Conservation (phyloP, 2,113 vertebrate genomes). For the Dipodomys merriami region DNA sequence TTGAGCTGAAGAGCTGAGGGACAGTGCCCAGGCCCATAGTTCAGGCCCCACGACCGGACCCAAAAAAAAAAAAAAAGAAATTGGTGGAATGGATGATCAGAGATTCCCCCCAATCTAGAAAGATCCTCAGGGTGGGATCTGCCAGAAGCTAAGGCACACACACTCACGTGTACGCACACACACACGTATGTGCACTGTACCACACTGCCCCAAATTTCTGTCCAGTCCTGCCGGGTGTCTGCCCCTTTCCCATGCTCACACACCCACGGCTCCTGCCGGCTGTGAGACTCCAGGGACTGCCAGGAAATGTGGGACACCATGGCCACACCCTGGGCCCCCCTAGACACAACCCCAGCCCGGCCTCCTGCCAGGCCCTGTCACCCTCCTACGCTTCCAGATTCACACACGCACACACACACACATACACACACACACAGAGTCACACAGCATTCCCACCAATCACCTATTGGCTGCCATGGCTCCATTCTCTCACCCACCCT, state of each 20-base stretch:
- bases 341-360: neutral
- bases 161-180: too few relatives aligned
- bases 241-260: slow-evolving; percentile 55
- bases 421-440: neutral
- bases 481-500: neutral
- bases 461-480: neutral
- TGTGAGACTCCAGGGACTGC: neutral
- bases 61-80: too few relatives aligned
- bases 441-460: neutral
- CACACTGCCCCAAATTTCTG: neutral
- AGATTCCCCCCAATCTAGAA: too few relatives aligned
- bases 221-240: neutral
- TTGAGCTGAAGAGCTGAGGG: too few relatives aligned
- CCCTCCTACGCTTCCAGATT: neutral
- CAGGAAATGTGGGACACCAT: slow-evolving; percentile 18
- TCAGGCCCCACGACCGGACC: too few relatives aligned
- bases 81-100: neutral
- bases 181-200: neutral
- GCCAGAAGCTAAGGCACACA: neutral
- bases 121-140: neutral
- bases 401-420: neutral
- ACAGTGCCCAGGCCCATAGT: too few relatives aligned
- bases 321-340: slow-evolving; percentile 18
- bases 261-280: neutral
- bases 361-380: neutral